Evolutionary conservation across 2,797 vertebrate genomes (phyloP), one percentile per base, ranked within the genome.

Genomic region (Liparis tanakae): DNA sequence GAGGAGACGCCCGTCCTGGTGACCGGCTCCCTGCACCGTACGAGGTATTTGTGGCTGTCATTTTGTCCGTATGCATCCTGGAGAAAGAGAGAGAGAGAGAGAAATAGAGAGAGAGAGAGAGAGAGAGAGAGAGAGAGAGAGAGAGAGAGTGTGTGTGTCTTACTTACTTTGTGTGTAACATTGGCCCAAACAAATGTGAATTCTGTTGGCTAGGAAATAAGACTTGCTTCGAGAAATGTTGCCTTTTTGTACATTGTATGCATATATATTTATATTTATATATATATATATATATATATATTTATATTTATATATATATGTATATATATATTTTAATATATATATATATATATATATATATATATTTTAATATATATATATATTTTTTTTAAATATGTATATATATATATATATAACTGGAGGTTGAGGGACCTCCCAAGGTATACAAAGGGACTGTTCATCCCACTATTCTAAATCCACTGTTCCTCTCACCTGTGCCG

Each of bases 41-140:
- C 12, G 4, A 83, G 62, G 72, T 67, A 78, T 86, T 67, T 65
- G 68, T 61, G 83, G 53, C 74, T 51, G 79, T 68, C 73, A 63
- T 56, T 76, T 84, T 72, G 34, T 60, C 34, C 22, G 44, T 50
- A 22, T 69, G n/a, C 14, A 59, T 74, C 64, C 46, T 67, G 30
- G 22, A 57, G 36, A 37, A 46, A 44, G 6, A 36, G 36, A 36
- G 37, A 39, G 15, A 10, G 36, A 10, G 51, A 1, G 7, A 9
- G 18, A 18, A n/a, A n/a, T n/a, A n/a, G n/a, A n/a, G n/a, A n/a
- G n/a, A n/a, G n/a, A n/a, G n/a, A n/a, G n/a, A n/a, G n/a, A n/a
- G n/a, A n/a, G n/a, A n/a, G n/a, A n/a, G n/a, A n/a, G n/a, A n/a
- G n/a, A n/a, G n/a, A n/a, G n/a, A n/a, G n/a, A n/a, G n/a, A n/a